Evolutionary conservation across 2,113 vertebrate genomes (phyloP), one percentile per base, ranked within the genome.

Genomic region (Ascaphus truei): DNA sequence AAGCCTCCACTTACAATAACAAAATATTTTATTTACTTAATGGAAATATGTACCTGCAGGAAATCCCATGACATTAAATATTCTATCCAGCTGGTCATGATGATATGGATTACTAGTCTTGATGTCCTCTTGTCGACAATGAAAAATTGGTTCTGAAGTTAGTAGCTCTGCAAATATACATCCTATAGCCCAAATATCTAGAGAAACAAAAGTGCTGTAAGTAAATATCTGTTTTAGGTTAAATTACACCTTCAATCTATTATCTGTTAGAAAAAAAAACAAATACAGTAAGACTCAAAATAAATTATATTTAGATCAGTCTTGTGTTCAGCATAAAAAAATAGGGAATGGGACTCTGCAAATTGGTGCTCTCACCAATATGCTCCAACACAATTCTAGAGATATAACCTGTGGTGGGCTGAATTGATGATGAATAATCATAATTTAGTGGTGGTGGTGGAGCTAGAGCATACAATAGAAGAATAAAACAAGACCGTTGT

Each of bases 81-180:
- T 98, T 87, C 96, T 97, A 89, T 99, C 97, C 88, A 99, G 91
- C 88, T 99, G 97, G 90, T 99, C 97, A 57, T 99, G 97, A 83
- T 99, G 97, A 89, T 99, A 99, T 31, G 97, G 97, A 76, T 99
- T 99, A 91, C 97, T 99, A 90, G 97, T 99, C 91, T 99, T 99
- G 83, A 99, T 99, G 86, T 99, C 97, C 83, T 99, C 97, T 88
- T 99, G 97, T 83, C 96, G 95, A 94, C 97, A 99, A 88, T 99
- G 97, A 91, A 99, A 99, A 91, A 99, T 99, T 86, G 96, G 97
- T 88, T 99, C 97, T 80, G 97, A 99, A 50, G 96, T 99, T 88
- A 99, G 90, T 84, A 99, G 94, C 86, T 99, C 97, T 72, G 97
- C 96, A 91, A 99, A 99, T 90, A 99, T 99, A 91, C 97, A 99